A percentile compares a stretch with the other conserved stretches of the same genome.
Conservation (phyloP, 2,888 invertebrate species). For the Leucoma salicis region DNA sequence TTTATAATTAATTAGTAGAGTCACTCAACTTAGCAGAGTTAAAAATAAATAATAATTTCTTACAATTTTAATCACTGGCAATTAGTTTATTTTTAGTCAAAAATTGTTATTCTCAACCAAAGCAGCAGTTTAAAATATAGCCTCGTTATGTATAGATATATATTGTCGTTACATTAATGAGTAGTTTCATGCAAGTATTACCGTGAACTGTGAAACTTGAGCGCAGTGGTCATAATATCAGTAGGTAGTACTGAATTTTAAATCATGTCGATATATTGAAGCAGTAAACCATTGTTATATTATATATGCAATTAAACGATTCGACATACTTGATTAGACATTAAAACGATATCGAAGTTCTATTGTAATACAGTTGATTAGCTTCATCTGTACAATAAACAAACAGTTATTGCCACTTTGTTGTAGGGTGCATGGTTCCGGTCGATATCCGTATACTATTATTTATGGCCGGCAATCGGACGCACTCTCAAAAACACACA, state of each 20-base stretch:
- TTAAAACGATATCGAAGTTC: conserved; percentile 26
- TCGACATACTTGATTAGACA: conserved; percentile 34
- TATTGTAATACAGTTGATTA: conserved; percentile 44
- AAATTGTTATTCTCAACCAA: no score
- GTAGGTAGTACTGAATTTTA: not conserved
- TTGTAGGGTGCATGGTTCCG: conserved; percentile 68
- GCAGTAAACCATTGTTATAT: conserved; percentile 40
- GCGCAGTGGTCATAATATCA: not conserved
- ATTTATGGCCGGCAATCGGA: conserved; percentile 64
- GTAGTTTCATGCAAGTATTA: conserved; percentile 41
- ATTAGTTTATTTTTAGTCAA: no score
- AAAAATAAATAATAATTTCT: no score
- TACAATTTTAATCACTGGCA: no score
- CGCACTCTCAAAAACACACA: conserved; percentile 75
- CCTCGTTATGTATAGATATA: no score
- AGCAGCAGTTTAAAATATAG: no score
- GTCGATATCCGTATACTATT: conserved; percentile 69
- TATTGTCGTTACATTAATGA: conserved; percentile 45
- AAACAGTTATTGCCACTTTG: conserved; percentile 66
- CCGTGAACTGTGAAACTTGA: conserved; percentile 22
- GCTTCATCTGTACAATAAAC: conserved; percentile 54
- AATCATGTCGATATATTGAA: conserved; percentile 7
- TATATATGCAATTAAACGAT: conserved; percentile 42
- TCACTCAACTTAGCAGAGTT: no score
- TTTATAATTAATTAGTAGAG: no score